Percentiles rank a stretch among this genome's conserved stretches.
phyloP scores from a whole-genome alignment of 2,888 invertebrate species.

The Timandra comae region DNA sequence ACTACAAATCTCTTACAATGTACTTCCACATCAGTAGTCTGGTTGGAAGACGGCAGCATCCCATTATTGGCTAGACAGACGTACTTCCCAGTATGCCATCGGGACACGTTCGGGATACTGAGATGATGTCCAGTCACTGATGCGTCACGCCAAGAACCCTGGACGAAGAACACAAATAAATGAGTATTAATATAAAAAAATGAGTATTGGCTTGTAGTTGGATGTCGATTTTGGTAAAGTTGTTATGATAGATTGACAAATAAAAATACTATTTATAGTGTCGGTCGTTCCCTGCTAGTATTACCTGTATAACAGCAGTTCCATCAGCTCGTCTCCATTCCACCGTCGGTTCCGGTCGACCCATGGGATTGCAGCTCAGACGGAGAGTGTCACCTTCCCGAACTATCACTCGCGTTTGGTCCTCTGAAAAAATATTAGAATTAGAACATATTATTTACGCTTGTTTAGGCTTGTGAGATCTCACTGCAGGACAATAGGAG shows the following conservation, averaged over 20 bases:
- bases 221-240: too few species aligned
- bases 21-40: constrained; percentile 89
- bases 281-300: too few species aligned
- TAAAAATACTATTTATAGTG: too few species aligned
- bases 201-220: too few species aligned
- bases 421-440: constrained; percentile 40
- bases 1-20: constrained; percentile 84
- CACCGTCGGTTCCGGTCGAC: constrained; percentile 85
- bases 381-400: constrained; percentile 88
- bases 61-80: constrained; percentile 90
- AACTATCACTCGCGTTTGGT: constrained; percentile 80
- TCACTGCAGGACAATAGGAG: too few species aligned
- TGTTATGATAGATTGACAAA: too few species aligned
- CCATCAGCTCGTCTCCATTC: constrained; percentile 85
- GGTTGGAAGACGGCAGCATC: constrained; percentile 87
- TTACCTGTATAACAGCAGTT: constrained; percentile 61
- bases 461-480: too few species aligned
- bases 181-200: too few species aligned
- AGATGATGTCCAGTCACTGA: constrained; percentile 86
- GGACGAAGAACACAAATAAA: constrained; percentile 5
- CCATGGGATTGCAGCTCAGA: constrained; percentile 88
- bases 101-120: constrained; percentile 81
- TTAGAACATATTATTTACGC: too few species aligned
- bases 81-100: constrained; percentile 86
- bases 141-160: constrained; percentile 77